Percentiles rank a stretch among this genome's conserved stretches.
phyloP scores from a whole-genome alignment of 2,888 invertebrate genomes.

The Callosobruchus maculatus region DNA sequence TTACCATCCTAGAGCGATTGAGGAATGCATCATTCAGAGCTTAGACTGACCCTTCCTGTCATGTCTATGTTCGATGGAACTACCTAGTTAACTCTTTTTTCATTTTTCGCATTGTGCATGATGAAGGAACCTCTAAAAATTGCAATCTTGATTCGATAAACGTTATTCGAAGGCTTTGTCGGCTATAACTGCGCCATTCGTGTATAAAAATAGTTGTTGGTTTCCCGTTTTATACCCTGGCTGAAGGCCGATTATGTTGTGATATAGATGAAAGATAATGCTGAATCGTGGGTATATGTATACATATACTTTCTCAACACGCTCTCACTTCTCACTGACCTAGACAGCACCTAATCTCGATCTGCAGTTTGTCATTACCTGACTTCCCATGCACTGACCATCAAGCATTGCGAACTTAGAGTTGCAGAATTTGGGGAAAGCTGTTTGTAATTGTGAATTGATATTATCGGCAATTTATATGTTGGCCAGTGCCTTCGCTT shows the following conservation, averaged over 20 bases:
- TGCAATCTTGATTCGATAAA: neutral
- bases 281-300: neutral
- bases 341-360: neutral
- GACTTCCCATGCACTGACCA: neutral
- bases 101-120: neutral
- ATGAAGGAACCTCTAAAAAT: neutral
- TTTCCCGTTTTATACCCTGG: neutral
- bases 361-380: neutral
- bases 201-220: neutral
- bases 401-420: no score
- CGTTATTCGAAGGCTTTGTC: neutral
- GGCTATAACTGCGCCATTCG: neutral
- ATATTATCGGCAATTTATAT: no score
- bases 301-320: neutral
- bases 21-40: no score
- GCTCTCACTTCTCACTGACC: neutral
- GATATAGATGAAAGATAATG: neutral
- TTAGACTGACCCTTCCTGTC: no score
- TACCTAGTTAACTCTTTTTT: no score
- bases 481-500: no score
- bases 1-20: no score
- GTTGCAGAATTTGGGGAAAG: no score
- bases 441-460: no score
- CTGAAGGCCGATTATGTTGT: neutral
- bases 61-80: no score